Evolutionary conservation across 2,113 vertebrate genomes (phyloP).

Genomic region (Rana temporaria): DNA sequence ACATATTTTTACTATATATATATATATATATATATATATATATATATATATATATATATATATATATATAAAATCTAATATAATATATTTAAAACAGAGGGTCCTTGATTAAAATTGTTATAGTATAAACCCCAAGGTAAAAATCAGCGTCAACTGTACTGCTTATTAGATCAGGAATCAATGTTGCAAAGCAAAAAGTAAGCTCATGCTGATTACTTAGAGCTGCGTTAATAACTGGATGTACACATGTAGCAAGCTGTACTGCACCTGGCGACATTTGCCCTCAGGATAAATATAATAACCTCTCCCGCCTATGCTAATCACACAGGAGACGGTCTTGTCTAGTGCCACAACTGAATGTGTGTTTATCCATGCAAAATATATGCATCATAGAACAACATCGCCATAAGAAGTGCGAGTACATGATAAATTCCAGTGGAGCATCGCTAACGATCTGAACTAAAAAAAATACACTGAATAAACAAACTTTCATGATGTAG

Average conservation of each 20-base stretch:
- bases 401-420: not conserved
- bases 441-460: not conserved
- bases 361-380: not conserved
- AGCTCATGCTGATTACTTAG: constrained; percentile 19
- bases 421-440: not conserved
- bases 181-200: constrained; percentile 8
- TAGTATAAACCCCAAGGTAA: constrained; percentile 6
- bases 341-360: constrained; percentile 20
- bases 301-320: constrained; percentile 1
- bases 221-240: constrained; percentile 6
- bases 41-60: no score
- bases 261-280: constrained; percentile 38
- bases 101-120: not conserved
- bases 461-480: no score
- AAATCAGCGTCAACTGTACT: not conserved
- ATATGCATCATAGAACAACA: not conserved
- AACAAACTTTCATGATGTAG: no score
- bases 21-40: no score
- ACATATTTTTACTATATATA: no score
- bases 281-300: constrained; percentile 33
- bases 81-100: no score
- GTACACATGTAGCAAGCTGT: constrained; percentile 4
- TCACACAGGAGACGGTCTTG: constrained; percentile 8
- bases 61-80: no score
- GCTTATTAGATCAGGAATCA: constrained; percentile 8